A percentile compares a stretch with the other conserved stretches of the same genome.
phyloP scores from a whole-genome alignment of 2,797 vertebrate species.

The Pygocentrus nattereri region DNA sequence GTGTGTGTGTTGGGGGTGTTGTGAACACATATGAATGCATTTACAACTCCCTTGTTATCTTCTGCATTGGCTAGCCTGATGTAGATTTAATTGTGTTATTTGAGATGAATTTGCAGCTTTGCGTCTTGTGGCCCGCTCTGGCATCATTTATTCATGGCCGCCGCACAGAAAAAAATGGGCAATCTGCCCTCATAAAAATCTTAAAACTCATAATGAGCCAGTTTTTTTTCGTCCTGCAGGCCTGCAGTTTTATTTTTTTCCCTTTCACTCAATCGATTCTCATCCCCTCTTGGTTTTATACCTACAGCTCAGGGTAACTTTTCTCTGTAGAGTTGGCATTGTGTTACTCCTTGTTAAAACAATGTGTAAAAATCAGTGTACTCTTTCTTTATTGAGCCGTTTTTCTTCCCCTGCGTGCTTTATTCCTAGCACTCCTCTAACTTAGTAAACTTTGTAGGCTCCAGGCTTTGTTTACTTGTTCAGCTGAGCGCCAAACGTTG shows the following conservation, averaged over 20 bases:
- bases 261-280: neutral
- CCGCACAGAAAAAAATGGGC: conserved; percentile 24
- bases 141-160: conserved; percentile 49
- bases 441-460: conserved; percentile 48
- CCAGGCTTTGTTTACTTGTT: conserved; percentile 47
- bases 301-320: neutral
- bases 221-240: conserved; percentile 8
- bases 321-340: conserved; percentile 4
- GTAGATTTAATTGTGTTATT: conserved; percentile 15
- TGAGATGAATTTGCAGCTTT: conserved; percentile 21
- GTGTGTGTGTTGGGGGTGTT: neutral
- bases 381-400: neutral
- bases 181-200: conserved; percentile 39
- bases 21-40: conserved; percentile 1
- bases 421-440: conserved; percentile 32
- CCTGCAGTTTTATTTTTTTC: neutral
- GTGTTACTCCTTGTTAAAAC: conserved; percentile 1
- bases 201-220: conserved; percentile 32
- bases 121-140: conserved; percentile 6
- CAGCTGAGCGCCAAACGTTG: conserved; percentile 43
- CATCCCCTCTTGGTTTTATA: conserved; percentile 23
- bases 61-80: neutral
- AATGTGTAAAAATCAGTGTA: neutral
- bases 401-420: conserved; percentile 23
- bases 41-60: neutral